Evolutionary conservation across 2,888 invertebrate genomes (phyloP).

Genomic region (Diogma glabrata): DNA sequence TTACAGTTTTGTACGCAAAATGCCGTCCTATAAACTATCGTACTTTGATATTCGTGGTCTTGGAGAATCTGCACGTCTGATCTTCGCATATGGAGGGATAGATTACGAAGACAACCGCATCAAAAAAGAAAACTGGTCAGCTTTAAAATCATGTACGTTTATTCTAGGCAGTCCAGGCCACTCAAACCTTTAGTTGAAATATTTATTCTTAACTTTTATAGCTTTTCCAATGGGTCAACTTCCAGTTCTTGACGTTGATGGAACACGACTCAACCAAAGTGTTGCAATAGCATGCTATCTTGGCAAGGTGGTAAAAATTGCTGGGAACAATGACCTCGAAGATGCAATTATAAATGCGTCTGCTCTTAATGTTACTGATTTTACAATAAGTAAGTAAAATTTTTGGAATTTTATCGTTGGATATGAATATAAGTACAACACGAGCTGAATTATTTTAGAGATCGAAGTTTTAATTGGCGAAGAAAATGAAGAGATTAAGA

Average conservation of each 20-base stretch:
- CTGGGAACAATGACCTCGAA: neutral
- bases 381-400: too few relatives aligned
- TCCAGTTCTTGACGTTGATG: constrained; percentile 6
- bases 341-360: too few relatives aligned
- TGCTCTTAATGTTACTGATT: too few relatives aligned
- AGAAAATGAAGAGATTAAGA: neutral
- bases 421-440: too few relatives aligned
- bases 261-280: neutral
- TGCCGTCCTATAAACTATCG: constrained; percentile 26
- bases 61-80: constrained; percentile 46
- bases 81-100: constrained; percentile 48
- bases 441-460: too few relatives aligned
- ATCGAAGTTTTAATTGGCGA: too few relatives aligned
- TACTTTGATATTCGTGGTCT: constrained; percentile 49
- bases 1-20: too few relatives aligned
- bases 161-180: neutral
- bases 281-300: constrained; percentile 1
- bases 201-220: neutral
- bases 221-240: constrained; percentile 1
- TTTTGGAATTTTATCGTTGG: too few relatives aligned
- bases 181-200: neutral
- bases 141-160: neutral
- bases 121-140: constrained; percentile 38
- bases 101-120: constrained; percentile 49
- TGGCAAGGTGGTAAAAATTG: neutral